A percentile compares a stretch with the other conserved stretches of the same genome.
These are phyloP conservation scores for Microhierax caerulescens DNA, from an alignment of 2,797 vertebrate species.

Conservation along the genomic window DNA sequence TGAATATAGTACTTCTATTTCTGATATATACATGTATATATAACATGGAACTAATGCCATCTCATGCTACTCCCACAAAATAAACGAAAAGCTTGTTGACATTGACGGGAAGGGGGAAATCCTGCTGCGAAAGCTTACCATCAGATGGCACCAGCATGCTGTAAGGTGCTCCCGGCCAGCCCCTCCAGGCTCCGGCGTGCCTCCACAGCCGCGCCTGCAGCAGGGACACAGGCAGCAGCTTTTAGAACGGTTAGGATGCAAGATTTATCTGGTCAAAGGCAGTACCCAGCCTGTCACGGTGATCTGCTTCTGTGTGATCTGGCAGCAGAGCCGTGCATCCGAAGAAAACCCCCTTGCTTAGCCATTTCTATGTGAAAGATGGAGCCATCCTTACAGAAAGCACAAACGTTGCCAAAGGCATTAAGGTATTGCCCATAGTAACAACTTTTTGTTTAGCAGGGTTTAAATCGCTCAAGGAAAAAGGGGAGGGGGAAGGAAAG, in stretches of 20 bases:
- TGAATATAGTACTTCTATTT: not conserved
- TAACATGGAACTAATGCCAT: not conserved
- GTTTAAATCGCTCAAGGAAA: not conserved
- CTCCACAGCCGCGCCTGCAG: conserved; percentile 60
- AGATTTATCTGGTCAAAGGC: not conserved
- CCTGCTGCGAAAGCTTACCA: conserved; percentile 61
- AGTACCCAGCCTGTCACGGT: not conserved
- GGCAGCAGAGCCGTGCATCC: not conserved
- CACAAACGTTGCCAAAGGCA: not conserved
- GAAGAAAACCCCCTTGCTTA: not conserved
- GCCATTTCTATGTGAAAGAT: not conserved
- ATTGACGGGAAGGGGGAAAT: not conserved
- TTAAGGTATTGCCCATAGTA: not conserved
- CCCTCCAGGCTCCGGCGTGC: not conserved
- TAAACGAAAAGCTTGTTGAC: not conserved
- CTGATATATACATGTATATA: not conserved
- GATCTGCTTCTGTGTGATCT: not conserved
- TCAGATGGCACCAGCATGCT: conserved; percentile 67
- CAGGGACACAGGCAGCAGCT: not conserved
- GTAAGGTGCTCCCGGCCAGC: not conserved
- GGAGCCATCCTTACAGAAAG: not conserved
- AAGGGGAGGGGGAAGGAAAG: not conserved
- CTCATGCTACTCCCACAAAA: not conserved
- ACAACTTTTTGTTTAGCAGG: not conserved
- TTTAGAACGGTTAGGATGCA: not conserved